phyloP scores from a whole-genome alignment of 2,113 vertebrate genomes.

The Anseranas semipalmata region DNA sequence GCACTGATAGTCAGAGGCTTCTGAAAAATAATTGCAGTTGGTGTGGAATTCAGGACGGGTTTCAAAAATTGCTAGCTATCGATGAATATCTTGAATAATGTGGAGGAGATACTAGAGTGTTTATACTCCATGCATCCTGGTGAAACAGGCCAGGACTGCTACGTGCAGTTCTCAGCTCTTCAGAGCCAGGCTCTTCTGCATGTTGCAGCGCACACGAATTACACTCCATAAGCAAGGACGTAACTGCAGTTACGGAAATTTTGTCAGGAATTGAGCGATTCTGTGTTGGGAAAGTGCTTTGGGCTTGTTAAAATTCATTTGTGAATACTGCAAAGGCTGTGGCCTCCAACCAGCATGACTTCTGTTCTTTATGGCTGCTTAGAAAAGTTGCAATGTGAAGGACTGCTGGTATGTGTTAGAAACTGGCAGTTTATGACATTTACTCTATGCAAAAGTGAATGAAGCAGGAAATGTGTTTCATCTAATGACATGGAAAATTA shows the following conservation, averaged over 20 bases:
- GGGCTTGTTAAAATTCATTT: not conserved
- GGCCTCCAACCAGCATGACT: not conserved
- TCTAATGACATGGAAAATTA: not conserved
- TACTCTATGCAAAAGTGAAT: not conserved
- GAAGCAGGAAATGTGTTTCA: not conserved
- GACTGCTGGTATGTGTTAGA: not conserved
- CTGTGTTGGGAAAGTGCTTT: not conserved
- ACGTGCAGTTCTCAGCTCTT: not conserved
- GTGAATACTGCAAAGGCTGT: not conserved
- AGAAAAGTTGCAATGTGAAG: not conserved
- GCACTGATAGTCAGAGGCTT: not conserved
- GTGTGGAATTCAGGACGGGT: not conserved
- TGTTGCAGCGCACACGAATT: not conserved
- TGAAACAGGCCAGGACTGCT: not conserved
- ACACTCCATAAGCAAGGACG: not conserved
- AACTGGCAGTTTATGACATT: not conserved
- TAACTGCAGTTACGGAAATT: not conserved
- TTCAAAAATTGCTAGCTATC: not conserved
- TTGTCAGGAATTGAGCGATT: not conserved
- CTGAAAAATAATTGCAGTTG: not conserved
- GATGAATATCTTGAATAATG: rapidly evolving
- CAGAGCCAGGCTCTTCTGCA: not conserved
- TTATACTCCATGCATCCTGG: not conserved
- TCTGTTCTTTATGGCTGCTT: not conserved
- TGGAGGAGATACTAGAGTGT: not conserved